Evolutionary conservation across 92 coral and sea anemone species (phyloP).

Genomic region (Parazoanthus swiftii): DNA sequence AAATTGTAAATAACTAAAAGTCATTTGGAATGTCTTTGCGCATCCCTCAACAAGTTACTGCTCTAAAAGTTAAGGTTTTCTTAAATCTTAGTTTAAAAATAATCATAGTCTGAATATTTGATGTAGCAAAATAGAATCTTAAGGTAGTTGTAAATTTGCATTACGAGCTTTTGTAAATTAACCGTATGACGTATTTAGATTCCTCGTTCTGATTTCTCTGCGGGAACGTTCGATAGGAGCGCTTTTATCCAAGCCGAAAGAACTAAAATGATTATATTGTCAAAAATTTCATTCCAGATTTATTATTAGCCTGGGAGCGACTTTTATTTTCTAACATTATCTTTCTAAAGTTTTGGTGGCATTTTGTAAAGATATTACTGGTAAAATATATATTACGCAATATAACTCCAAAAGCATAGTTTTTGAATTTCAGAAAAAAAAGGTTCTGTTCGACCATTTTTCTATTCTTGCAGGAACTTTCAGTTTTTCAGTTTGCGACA

Average conservation of each 20-base stretch:
- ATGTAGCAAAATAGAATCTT: not conserved
- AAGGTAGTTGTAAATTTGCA: not conserved
- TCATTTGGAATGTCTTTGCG: constrained; percentile 11
- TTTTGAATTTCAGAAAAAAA: not conserved
- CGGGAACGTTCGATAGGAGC: constrained; percentile 19
- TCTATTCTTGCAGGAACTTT: not conserved
- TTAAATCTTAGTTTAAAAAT: not conserved
- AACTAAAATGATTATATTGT: constrained; percentile 5
- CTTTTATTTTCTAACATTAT: not conserved
- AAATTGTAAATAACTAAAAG: constrained; percentile 33
- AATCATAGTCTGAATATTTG: not conserved
- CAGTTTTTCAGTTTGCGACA: not conserved
- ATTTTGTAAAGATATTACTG: not conserved
- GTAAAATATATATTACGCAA: not conserved
- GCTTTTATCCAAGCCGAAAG: constrained; percentile 5
- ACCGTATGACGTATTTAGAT: constrained; percentile 28
- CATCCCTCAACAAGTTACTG: not conserved
- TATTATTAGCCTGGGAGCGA: not conserved
- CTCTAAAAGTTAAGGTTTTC: not conserved
- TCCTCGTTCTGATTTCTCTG: constrained; percentile 26
- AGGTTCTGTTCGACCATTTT: not conserved
- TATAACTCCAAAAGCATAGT: not conserved
- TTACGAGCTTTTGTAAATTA: not conserved
- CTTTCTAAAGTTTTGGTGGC: not conserved
- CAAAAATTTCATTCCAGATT: not conserved